These are phyloP conservation scores for Pseudomyrmex pallidus DNA, from an alignment of 1,140 invertebrate species.

Conservation along the genomic window DNA sequence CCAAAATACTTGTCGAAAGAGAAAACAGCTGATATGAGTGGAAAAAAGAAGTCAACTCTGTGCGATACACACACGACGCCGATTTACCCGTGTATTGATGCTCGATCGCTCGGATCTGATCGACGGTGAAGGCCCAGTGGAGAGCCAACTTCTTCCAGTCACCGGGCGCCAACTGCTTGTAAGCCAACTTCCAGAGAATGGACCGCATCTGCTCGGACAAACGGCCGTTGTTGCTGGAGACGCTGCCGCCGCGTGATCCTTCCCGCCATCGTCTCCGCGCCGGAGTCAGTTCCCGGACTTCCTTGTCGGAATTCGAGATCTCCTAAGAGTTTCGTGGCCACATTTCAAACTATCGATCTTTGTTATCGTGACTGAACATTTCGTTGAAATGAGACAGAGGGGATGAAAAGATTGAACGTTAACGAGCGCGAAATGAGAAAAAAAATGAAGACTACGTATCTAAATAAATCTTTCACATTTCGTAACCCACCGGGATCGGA, in stretches of 20 bases:
- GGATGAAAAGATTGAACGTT: background rate
- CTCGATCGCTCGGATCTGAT: slow-evolving; percentile 91
- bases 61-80: background rate
- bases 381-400: background rate
- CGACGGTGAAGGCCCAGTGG: slow-evolving; percentile 90
- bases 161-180: slow-evolving; percentile 87
- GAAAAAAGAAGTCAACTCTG: no score
- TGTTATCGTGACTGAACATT: background rate
- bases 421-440: background rate
- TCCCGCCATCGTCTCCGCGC: slow-evolving; percentile 77
- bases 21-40: no score
- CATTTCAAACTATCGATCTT: background rate
- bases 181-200: slow-evolving; percentile 89
- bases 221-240: slow-evolving; percentile 71
- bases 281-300: slow-evolving; percentile 76
- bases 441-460: background rate
- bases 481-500: slow-evolving; percentile 71
- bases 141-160: slow-evolving; percentile 91
- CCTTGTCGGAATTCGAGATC: slow-evolving; percentile 77
- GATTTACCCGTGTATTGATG: slow-evolving; percentile 90
- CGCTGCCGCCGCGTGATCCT: slow-evolving; percentile 74
- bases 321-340: slow-evolving; percentile 76
- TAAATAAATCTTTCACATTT: background rate
- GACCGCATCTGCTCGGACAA: slow-evolving; percentile 83
- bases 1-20: no score